Conservation (phyloP, 2,888 invertebrate species). For the Taenaris catops region DNA sequence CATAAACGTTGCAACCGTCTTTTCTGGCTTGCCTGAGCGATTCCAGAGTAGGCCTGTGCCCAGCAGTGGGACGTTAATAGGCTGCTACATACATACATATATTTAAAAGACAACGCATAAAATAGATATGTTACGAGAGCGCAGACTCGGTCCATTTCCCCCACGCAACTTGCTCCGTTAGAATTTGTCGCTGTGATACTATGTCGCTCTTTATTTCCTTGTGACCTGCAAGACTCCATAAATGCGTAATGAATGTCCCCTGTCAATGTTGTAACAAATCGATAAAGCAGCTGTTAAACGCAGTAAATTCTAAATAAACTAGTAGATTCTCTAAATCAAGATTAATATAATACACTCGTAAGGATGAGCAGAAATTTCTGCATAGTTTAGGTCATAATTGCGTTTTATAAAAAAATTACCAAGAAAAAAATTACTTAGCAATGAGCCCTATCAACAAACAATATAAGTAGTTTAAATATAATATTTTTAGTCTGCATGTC, state of each 20-base stretch:
- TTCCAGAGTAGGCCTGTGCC: slow-evolving; percentile 77
- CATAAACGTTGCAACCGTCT: slow-evolving; percentile 84
- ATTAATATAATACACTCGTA: slow-evolving; percentile 1
- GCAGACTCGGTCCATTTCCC: slow-evolving; percentile 75
- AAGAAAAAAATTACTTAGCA: too few relatives aligned
- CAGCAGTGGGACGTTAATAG: too few relatives aligned
- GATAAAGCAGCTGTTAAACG: slow-evolving; percentile 3
- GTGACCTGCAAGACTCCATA: slow-evolving; percentile 14
- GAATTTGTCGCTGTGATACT: slow-evolving; percentile 43
- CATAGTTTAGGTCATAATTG: too few relatives aligned
- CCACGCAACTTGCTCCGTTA: slow-evolving; percentile 74
- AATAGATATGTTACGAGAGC: too few relatives aligned
- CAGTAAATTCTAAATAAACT: slow-evolving; percentile 1
- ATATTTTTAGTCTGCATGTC: too few relatives aligned
- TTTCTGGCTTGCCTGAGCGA: slow-evolving; percentile 78
- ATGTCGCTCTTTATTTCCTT: slow-evolving; percentile 30
- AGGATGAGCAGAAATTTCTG: not conserved
- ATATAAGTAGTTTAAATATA: too few relatives aligned
- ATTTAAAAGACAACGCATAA: too few relatives aligned
- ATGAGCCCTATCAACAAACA: too few relatives aligned
- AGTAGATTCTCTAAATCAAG: slow-evolving; percentile 4
- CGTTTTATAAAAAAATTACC: too few relatives aligned
- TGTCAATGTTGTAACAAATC: slow-evolving; percentile 14
- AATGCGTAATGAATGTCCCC: slow-evolving; percentile 14
- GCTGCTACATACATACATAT: too few relatives aligned